Evolutionary conservation across 35 echinoderm and acorn worm genomes (phyloP).

Genomic region (Lytechinus variegatus): DNA sequence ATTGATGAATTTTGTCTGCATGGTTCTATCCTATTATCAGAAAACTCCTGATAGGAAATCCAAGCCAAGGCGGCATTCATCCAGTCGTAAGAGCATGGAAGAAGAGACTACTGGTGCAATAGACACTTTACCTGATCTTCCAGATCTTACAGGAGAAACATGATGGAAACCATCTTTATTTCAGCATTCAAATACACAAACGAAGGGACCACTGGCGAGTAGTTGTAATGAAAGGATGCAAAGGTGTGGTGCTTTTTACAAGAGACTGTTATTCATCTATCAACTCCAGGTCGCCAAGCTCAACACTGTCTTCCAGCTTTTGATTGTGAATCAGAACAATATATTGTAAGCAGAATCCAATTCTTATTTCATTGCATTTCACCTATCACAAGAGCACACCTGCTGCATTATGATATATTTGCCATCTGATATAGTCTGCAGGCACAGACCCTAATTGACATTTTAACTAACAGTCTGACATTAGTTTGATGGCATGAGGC

Average conservation of each 20-base stretch:
- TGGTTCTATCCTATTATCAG: not conserved
- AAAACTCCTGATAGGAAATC: not conserved
- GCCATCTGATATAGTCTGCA: no score
- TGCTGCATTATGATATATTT: no score
- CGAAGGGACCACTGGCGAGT: not conserved
- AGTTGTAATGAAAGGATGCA: not conserved
- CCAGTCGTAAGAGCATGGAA: not conserved
- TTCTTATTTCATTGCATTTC: no score
- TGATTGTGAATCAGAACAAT: no score
- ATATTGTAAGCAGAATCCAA: no score
- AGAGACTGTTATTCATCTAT: not conserved
- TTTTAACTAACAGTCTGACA: no score
- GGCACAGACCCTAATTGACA: no score
- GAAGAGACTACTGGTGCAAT: not conserved
- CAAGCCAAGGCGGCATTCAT: conserved; percentile 8
- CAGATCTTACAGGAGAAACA: not conserved
- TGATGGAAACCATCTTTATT: not conserved
- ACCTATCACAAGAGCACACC: no score
- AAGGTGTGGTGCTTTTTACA: not conserved
- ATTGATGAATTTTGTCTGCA: not conserved
- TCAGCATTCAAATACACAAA: not conserved
- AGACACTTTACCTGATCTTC: conserved; percentile 33
- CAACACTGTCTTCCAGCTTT: not conserved
- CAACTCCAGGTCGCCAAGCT: not conserved
- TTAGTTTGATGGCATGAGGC: no score